phyloP scores from a whole-genome alignment of 2,888 invertebrate species.

The Aquatica leii region DNA sequence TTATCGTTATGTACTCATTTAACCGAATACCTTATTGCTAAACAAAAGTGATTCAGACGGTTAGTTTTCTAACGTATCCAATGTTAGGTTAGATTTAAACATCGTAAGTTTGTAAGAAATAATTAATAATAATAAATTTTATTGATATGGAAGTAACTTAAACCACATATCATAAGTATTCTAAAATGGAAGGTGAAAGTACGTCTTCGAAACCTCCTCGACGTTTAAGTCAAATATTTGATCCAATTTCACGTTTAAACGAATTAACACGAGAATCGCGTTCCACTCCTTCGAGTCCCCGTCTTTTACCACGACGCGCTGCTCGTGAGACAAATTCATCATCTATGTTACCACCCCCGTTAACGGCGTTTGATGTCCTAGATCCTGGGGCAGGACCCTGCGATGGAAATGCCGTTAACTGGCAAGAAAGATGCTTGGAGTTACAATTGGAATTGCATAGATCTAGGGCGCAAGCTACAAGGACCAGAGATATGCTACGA shows the following conservation, averaged over 20 bases:
- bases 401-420: constrained; percentile 70
- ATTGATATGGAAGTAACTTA: constrained; percentile 10
- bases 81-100: not conserved
- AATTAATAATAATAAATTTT: constrained; percentile 4
- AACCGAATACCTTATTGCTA: constrained; percentile 21
- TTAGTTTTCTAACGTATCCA: constrained; percentile 11
- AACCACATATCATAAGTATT: constrained; percentile 15
- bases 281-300: constrained; percentile 78
- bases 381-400: constrained; percentile 57
- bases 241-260: constrained; percentile 79
- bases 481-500: constrained; percentile 86
- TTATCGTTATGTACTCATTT: constrained; percentile 32
- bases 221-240: constrained; percentile 83
- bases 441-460: constrained; percentile 86
- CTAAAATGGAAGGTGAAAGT: constrained; percentile 32
- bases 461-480: constrained; percentile 85
- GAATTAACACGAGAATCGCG: constrained; percentile 64
- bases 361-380: constrained; percentile 52
- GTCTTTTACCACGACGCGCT: constrained; percentile 68
- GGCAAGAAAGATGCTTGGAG: constrained; percentile 89
- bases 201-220: constrained; percentile 62
- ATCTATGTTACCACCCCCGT: constrained; percentile 45
- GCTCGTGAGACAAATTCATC: constrained; percentile 48
- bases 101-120: too few species aligned
- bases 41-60: constrained; percentile 25